Evolutionary conservation across 2,888 invertebrate species (phyloP), one percentile per base, ranked within the genome.

Genomic region (Dexiosoma caninum): DNA sequence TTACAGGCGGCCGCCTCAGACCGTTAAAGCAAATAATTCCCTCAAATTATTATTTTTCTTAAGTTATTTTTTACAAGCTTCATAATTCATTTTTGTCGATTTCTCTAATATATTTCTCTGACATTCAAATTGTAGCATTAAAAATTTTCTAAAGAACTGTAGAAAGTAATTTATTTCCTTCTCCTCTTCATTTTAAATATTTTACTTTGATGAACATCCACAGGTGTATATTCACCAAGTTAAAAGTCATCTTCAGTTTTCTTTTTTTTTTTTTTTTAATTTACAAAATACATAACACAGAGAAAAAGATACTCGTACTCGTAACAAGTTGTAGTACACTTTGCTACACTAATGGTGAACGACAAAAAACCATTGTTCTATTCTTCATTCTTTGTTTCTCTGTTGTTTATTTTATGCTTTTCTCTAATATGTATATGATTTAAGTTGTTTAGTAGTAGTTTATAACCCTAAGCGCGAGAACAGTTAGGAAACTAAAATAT

Each of bases 401-500:
- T 7, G 60, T 32, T 76, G 14, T 64, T 40, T 57, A 14, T 60
- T 78, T 51, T 66, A 64, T 23, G 30, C 14, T 23, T n/a, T 40
- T 40, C 10, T 40, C 32, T 51, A n/a, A 71, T n/a, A 59, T 72
- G n/a, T n/a, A n/a, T n/a, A n/a, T n/a, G n/a, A 40, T 57, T 44
- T 21, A 42, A 46, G 27, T 44, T 49, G 35, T 71, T 66, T n/a
- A 32, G 21, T 44, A 10, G 27, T 32, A 55, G 44, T 42, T 74
- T 62, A 42, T 72, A 69, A 77, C 71, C 77, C 69, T 69, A 77
- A 81, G 76, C 72, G 67, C 51, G 51, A 62, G 46, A 69, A 62
- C 81, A 72, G 81, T 77, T 81, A 77, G 67, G 14, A 60, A 51
- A 27, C 55, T 66, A 66, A 21, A 66, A 4, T 35, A 37, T 51